Base-by-base conservation (phyloP, 1,140 invertebrate species). In the Eupeodes corollae region DNA sequence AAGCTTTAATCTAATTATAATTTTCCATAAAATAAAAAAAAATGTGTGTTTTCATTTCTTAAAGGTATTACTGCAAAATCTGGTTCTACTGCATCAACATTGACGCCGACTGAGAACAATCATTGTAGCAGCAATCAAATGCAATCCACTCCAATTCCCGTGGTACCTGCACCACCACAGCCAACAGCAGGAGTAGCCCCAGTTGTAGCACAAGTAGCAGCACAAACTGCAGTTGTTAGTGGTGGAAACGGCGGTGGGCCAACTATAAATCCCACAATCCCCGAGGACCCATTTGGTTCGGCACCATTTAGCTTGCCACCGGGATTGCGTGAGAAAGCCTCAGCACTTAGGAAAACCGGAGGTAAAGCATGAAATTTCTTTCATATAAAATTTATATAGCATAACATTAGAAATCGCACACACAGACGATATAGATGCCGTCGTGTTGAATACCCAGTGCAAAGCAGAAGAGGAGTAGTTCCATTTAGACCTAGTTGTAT, bases 211-310 rank as follows among this genome's bases (percentile, higher is more conserved):
- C 13, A 37, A 18, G 11, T 34, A 39, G 26, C 37, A 32, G 13
- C 50, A n/a, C 11, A 21, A 10, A 15, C 21, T 8, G 6, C 33
- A 26, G 9, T 30, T 35, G 14, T 14, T 11, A 18, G 38, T 41
- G 38, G 30, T 10, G 39, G 18, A 13, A 26, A 39, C 19, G 48
- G 35, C 31, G 30, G 18, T 33, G n/a, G 10, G n/a, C 21, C 46
- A 12, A 49, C 46, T n/a, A 19, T 44, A 10, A 35, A 11, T 38
- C 53, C 8, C 19, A 44, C 33, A 38, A 19, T 78, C n/a, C 71
- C 78, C 19, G 79, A 83, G 56, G 85, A 89, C 73, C 86, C 86
- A 38, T 89, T 89, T 61, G 78, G 83, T 58, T 82, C 82, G 53
- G 86, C 84, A 48, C 86, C 86, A 33, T 88, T 89, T 63, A 84